A percentile compares a stretch with the other conserved stretches of the same genome.
Evolutionary conservation across 1,140 invertebrate species (phyloP).

Genomic region (Scaptomyza hsui): DNA sequence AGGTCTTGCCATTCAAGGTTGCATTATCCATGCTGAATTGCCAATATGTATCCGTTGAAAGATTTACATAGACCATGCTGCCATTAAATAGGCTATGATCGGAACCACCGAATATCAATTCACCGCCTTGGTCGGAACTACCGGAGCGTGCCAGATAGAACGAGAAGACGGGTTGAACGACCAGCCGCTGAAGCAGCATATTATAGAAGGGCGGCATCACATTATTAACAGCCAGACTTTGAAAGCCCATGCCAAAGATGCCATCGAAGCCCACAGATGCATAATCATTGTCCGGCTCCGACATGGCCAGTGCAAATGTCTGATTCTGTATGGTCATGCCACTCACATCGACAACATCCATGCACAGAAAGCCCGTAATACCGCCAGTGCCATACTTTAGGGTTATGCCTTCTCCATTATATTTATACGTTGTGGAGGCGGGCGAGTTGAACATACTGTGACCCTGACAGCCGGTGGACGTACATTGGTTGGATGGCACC

Average conservation of each 20-base stretch:
- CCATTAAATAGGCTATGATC: constrained; percentile 38
- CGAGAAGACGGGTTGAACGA: constrained; percentile 94
- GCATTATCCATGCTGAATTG: constrained; percentile 55
- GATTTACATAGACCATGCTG: constrained; percentile 49
- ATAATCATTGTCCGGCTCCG: constrained; percentile 95
- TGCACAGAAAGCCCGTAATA: constrained; percentile 96
- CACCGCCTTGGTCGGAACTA: constrained; percentile 26
- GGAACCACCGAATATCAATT: constrained; percentile 63
- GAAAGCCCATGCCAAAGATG: constrained; percentile 96
- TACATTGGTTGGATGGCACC: constrained; percentile 97
- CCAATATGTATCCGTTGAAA: constrained; percentile 69
- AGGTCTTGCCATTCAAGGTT: constrained; percentile 12
- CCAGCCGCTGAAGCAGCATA: constrained; percentile 94
- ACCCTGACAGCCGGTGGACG: constrained; percentile 90
- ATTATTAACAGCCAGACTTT: constrained; percentile 93
- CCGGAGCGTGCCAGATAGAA: constrained; percentile 89
- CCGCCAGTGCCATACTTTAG: constrained; percentile 98
- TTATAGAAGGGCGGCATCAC: constrained; percentile 97
- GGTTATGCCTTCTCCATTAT: constrained; percentile 95
- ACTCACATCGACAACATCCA: constrained; percentile 90
- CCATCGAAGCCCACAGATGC: constrained; percentile 98
- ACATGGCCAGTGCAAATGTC: constrained; percentile 97
- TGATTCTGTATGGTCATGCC: constrained; percentile 89
- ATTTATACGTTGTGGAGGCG: constrained; percentile 92
- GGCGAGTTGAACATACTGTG: constrained; percentile 94